phyloP scores from a whole-genome alignment of 37 sponge, comb jelly and placozoan species.

The Crambe crambe region DNA sequence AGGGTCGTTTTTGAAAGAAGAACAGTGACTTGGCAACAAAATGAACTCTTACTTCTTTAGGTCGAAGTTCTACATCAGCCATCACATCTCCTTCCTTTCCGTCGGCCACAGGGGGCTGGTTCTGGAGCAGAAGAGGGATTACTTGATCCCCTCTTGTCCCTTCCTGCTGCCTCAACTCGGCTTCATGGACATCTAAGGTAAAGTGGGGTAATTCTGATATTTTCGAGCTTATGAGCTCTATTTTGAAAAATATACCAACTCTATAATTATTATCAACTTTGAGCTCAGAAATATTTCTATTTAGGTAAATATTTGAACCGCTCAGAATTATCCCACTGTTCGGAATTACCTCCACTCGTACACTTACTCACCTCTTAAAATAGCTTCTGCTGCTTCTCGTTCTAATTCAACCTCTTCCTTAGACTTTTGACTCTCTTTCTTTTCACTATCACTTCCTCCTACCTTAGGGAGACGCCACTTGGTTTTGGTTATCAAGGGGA shows the following conservation, averaged over 20 bases:
- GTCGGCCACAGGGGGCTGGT: conserved; percentile 58
- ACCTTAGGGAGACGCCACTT: conserved; percentile 34
- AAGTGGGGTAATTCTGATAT: no score
- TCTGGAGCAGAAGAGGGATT: conserved; percentile 67
- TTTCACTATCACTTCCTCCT: not conserved
- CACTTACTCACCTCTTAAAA: conserved; percentile 48
- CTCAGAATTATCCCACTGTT: no score
- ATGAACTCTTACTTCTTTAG: conserved; percentile 65
- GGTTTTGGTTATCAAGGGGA: conserved; percentile 48
- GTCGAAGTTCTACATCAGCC: conserved; percentile 69
- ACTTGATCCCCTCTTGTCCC: conserved; percentile 20
- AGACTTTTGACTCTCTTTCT: conserved; percentile 2
- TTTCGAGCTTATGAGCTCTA: no score
- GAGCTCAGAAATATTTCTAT: no score
- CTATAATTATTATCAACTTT: no score
- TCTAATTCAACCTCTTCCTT: conserved; percentile 47
- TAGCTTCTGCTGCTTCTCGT: conserved; percentile 70
- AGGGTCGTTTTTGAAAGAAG: not conserved
- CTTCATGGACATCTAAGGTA: conserved; percentile 32
- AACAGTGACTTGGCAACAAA: not conserved
- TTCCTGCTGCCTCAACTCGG: not conserved
- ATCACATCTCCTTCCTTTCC: conserved; percentile 46
- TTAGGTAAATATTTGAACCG: no score
- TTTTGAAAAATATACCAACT: no score
- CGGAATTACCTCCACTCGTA: no score